phyloP scores from a whole-genome alignment of 2,888 invertebrate species.

The Drosophila kanekoi region DNA sequence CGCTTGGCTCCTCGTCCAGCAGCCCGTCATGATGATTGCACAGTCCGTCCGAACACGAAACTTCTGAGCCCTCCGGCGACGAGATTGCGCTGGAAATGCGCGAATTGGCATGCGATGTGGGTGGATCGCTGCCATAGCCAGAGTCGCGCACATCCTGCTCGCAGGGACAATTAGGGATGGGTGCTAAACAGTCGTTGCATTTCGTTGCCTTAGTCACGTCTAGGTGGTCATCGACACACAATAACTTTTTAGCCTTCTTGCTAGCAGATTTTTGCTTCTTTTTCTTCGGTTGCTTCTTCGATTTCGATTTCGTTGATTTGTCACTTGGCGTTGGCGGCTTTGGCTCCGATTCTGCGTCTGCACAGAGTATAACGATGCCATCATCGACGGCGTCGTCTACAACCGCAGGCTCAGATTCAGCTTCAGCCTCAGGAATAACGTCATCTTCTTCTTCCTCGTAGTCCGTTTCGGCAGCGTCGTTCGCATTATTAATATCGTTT shows the following conservation, averaged over 20 bases:
- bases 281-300: slow-evolving; percentile 75
- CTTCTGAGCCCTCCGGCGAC: slow-evolving; percentile 95
- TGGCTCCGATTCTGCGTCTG: slow-evolving; percentile 32
- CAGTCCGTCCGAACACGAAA: slow-evolving; percentile 95
- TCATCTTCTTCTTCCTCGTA: slow-evolving; percentile 79
- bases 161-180: slow-evolving; percentile 85
- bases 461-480: slow-evolving; percentile 69
- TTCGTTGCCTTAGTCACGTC: slow-evolving; percentile 60
- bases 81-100: slow-evolving; percentile 92
- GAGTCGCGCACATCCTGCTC: slow-evolving; percentile 89
- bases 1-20: slow-evolving; percentile 73
- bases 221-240: slow-evolving; percentile 46
- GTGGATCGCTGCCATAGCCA: slow-evolving; percentile 92
- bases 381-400: slow-evolving; percentile 61
- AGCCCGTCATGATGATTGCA: slow-evolving; percentile 88
- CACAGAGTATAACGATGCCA: slow-evolving; percentile 63
- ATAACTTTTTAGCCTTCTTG: slow-evolving; percentile 50
- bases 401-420: slow-evolving; percentile 13
- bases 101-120: slow-evolving; percentile 87
- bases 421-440: slow-evolving; percentile 33
- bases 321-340: slow-evolving; percentile 36
- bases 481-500: slow-evolving; percentile 45
- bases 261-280: slow-evolving; percentile 72
- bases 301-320: slow-evolving; percentile 72
- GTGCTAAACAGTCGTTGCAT: slow-evolving; percentile 79